Evolutionary conservation across 2,113 vertebrate species (phyloP).

Genomic region (Eulacestoma nigropectus): DNA sequence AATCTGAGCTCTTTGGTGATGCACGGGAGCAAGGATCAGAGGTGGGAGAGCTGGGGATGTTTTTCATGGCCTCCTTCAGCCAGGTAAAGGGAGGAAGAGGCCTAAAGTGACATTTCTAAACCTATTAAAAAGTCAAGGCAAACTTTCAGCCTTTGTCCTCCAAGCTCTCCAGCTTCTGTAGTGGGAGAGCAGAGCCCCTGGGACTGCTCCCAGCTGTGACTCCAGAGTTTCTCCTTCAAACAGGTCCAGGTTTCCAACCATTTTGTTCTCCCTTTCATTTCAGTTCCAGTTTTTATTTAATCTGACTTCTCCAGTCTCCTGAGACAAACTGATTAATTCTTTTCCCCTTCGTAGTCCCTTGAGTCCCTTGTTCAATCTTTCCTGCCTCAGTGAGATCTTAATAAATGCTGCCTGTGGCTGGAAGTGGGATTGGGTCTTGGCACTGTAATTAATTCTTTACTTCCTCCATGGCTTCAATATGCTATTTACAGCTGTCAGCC

Average conservation of each 20-base stretch:
- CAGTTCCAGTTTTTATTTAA: constrained; percentile 40
- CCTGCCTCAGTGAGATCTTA: constrained; percentile 61
- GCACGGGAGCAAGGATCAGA: not conserved
- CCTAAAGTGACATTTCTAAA: not conserved
- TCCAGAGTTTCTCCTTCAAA: not conserved
- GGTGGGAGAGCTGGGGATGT: not conserved
- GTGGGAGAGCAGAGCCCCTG: not conserved
- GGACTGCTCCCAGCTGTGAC: not conserved
- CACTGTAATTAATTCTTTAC: constrained; percentile 59
- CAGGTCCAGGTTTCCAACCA: not conserved
- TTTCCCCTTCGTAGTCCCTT: not conserved
- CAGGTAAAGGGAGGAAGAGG: not conserved
- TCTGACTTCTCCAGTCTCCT: constrained; percentile 44
- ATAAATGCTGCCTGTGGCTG: constrained; percentile 61
- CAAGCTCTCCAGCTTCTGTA: not conserved
- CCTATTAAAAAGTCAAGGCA: not conserved
- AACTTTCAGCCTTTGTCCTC: not conserved
- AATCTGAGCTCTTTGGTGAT: not conserved
- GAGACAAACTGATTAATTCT: constrained; percentile 58
- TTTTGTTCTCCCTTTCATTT: not conserved
- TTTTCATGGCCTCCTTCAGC: not conserved
- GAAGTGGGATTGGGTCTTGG: constrained; percentile 46
- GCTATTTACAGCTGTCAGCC: constrained; percentile 10
- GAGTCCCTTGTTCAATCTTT: constrained; percentile 52
- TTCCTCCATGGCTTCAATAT: constrained; percentile 34